Evolutionary conservation across 1,140 invertebrate species (phyloP).

Genomic region (Leptinotarsa defecta): DNA sequence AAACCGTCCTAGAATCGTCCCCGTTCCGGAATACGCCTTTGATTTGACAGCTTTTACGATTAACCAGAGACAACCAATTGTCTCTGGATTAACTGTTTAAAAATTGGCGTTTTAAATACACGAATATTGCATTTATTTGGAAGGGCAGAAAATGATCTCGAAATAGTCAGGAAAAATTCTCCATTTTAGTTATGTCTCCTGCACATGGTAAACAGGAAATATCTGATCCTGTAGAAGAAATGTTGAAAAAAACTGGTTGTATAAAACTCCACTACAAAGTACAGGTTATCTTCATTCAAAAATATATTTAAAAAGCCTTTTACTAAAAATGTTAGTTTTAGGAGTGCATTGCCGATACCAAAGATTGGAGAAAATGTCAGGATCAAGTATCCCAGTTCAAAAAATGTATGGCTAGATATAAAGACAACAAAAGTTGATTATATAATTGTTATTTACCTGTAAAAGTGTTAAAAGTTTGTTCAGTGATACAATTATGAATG

Average conservation of each 20-base stretch:
- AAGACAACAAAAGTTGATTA: not conserved
- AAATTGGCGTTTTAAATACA: too few relatives aligned
- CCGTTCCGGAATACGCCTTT: too few relatives aligned
- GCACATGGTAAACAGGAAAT: constrained; percentile 47
- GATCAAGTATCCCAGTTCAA: constrained; percentile 77
- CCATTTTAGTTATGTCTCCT: constrained; percentile 20
- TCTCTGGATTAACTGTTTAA: too few relatives aligned
- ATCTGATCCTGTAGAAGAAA: constrained; percentile 77
- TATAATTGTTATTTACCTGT: constrained; percentile 30
- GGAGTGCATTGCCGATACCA: constrained; percentile 86
- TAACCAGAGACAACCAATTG: too few relatives aligned
- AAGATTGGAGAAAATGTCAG: constrained; percentile 91
- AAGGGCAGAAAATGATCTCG: too few relatives aligned
- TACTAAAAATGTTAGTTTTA: constrained; percentile 48
- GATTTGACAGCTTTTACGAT: too few relatives aligned
- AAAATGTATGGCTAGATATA: constrained; percentile 70
- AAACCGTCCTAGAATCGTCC: too few relatives aligned
- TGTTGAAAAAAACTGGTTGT: constrained; percentile 88
- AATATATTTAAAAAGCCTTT: not conserved
- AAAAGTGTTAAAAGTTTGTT: not conserved
- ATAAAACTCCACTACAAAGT: constrained; percentile 84
- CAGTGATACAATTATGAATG: not conserved
- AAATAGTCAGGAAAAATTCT: too few relatives aligned
- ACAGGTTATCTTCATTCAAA: constrained; percentile 61
- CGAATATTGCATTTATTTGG: too few relatives aligned